Conservation (phyloP, 2,888 invertebrate species). For the Pristionchus japonicus region DNA sequence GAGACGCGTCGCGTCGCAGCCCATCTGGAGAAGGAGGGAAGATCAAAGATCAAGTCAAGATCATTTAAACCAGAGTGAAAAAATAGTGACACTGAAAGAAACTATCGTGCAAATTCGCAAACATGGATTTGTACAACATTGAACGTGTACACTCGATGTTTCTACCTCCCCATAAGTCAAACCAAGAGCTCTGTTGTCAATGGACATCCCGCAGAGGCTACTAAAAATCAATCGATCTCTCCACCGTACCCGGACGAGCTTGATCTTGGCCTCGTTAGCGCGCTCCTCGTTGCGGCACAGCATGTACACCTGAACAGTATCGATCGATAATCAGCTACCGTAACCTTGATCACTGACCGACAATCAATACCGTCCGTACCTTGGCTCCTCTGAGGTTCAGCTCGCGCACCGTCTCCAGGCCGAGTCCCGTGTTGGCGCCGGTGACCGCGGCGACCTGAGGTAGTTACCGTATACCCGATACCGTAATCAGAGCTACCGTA, state of each 20-base stretch:
- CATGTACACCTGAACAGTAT: conserved; percentile 69
- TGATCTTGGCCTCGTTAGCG: conserved; percentile 62
- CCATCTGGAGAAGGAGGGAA: conserved; percentile 55
- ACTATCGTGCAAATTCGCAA: too few species aligned
- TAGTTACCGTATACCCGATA: conserved; percentile 76
- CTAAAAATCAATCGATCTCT: neutral
- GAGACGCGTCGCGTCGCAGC: conserved; percentile 72
- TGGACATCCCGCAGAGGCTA: neutral
- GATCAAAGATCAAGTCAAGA: neutral
- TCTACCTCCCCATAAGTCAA: neutral
- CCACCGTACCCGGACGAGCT: conserved; percentile 57
- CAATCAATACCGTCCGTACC: conserved; percentile 51
- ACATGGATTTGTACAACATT: too few species aligned
- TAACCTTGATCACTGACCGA: neutral
- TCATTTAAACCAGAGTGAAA: too few species aligned
- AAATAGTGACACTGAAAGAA: too few species aligned
- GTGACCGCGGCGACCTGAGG: conserved; percentile 82
- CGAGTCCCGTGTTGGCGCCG: conserved; percentile 81
- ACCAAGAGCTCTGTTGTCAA: neutral
- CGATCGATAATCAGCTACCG: neutral
- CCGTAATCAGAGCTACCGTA: conserved; percentile 81
- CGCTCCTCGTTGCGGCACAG: conserved; percentile 67
- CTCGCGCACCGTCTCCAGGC: conserved; percentile 76
- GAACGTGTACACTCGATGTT: neutral
- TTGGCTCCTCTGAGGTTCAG: conserved; percentile 70